phyloP scores from a whole-genome alignment of 2,797 vertebrate species.

The Xiphorhynchus erythropygius region DNA sequence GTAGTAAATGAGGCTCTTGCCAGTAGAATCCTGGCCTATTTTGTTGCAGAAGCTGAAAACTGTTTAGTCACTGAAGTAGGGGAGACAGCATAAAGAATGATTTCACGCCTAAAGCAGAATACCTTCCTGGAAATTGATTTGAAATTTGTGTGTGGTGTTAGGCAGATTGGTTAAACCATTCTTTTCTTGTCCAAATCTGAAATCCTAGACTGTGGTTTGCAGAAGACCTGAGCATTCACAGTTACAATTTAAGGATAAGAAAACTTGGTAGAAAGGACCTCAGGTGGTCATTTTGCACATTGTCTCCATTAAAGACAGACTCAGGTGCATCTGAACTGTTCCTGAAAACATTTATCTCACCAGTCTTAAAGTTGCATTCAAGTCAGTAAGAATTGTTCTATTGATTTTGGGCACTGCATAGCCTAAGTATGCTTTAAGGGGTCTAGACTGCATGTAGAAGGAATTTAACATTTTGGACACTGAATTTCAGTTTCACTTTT shows the following conservation, averaged over 20 bases:
- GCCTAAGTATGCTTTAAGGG: background rate
- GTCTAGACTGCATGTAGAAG: background rate
- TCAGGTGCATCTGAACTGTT: background rate
- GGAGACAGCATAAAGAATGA: background rate
- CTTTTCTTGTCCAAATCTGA: background rate
- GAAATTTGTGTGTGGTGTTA: background rate
- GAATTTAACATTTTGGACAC: background rate
- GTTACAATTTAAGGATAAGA: background rate
- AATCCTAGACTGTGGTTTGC: background rate
- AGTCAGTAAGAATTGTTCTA: background rate
- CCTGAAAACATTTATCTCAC: background rate
- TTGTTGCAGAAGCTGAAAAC: background rate
- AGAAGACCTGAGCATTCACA: background rate
- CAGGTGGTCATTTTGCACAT: background rate
- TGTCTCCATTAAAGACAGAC: background rate
- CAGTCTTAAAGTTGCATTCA: background rate
- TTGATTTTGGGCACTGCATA: background rate
- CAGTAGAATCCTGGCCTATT: background rate
- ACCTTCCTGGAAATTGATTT: background rate
- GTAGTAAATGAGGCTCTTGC: background rate
- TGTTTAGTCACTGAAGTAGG: background rate
- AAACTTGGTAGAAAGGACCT: background rate
- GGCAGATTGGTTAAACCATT: background rate
- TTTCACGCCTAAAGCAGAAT: background rate
- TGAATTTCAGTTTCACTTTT: background rate